phyloP scores from a whole-genome alignment of 2,797 vertebrate species.

The Rhincodon typus region DNA sequence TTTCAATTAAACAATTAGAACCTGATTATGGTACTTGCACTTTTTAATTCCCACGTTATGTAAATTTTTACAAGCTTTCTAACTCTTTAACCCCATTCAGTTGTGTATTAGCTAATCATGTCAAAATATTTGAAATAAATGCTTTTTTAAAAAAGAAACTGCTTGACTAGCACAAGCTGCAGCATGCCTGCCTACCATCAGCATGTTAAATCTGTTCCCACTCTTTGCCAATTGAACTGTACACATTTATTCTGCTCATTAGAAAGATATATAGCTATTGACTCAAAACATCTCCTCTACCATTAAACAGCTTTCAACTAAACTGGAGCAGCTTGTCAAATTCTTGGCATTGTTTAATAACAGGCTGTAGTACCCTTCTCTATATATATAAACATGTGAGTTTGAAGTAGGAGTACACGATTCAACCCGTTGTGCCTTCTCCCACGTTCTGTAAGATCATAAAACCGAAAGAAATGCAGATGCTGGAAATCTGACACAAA shows the following conservation, averaged over 20 bases:
- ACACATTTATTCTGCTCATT: conserved; percentile 9
- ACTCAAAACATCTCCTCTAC: conserved; percentile 19
- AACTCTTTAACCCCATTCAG: conserved; percentile 16
- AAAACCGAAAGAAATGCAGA: no score
- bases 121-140: conserved; percentile 20
- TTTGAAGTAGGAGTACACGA: neutral
- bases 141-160: neutral
- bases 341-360: neutral
- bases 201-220: neutral
- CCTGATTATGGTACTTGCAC: conserved; percentile 29
- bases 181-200: neutral
- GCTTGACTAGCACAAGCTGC: no score
- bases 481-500: no score
- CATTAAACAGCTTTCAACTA: neutral
- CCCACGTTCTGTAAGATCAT: neutral
- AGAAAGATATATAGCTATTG: conserved; percentile 16
- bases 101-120: neutral
- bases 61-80: conserved; percentile 10
- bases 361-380: neutral
- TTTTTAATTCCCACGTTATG: conserved; percentile 30
- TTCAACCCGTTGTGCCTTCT: neutral
- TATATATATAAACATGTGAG: neutral
- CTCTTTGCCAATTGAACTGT: conserved; percentile 1
- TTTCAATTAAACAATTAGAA: conserved; percentile 33
- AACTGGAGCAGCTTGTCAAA: neutral